Base-by-base conservation (phyloP, 53 echinoderm and acorn worm species). In the Crossaster papposus region DNA sequence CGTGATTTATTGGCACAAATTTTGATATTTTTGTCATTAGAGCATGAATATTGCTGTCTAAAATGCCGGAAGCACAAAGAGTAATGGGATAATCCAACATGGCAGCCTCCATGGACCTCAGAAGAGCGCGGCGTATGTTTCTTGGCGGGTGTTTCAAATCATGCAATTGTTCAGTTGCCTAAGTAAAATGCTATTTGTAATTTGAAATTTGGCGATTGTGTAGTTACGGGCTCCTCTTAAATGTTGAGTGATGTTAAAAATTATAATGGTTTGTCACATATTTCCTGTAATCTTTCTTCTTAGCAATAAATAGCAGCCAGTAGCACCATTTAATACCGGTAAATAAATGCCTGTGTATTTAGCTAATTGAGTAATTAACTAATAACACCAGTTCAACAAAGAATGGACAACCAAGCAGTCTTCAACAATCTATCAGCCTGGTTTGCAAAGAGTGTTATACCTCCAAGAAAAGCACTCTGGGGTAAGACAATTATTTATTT, bases 361-460 rank as follows among this genome's bases (percentile, higher is more conserved):
- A 44, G 9, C 9, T 9, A 44, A 44, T 44, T 44, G 44, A 44
- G 44, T 9, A n/a, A n/a, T n/a, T n/a, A n/a, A n/a, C n/a, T n/a
- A n/a, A n/a, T 51, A 24, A 52, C 52, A 78, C 18, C 7, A 78
- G 29, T 18, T 78, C 32, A 78, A 23, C 12, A 70, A 13, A 70
- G 83, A 44, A 71, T 51, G 74, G 53, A 52, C 53, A 32, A 54
- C 1, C 72, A 73, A 22, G 14, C 54, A 64, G 64, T 92, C 54
- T 95, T 95, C 54, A 72, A 90, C 3, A 90, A 94, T 70, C 70
- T 91, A 53, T 83, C 90, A 5, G 95, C 92, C 13, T 95, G 95
- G 95, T 95, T 95, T 83, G 94, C 95, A 31, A 65, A 17, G 9
- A 94, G 95, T 88, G 92, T 92, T 52, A 77, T 87, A 64, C 18